Evolutionary conservation across 2,888 invertebrate genomes (phyloP).

Genomic region (Noctuana brunneofusca): DNA sequence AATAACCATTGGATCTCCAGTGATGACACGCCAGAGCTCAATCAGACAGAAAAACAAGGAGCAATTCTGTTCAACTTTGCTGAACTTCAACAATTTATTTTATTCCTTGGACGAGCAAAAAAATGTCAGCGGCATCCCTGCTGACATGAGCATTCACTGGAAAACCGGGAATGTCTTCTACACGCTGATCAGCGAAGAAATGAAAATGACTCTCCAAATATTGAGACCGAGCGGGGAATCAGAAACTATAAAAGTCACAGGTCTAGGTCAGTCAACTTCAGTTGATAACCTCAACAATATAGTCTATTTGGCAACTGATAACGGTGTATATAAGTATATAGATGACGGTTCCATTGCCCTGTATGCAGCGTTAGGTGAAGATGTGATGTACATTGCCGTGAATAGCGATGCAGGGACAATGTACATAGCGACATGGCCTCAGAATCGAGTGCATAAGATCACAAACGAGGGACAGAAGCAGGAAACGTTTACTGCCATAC

Average conservation of each 20-base stretch:
- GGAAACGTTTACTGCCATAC: conserved; percentile 62
- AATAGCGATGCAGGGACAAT: conserved; percentile 60
- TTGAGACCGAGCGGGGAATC: conserved; percentile 60
- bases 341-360: conserved; percentile 62
- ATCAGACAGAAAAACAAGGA: conserved; percentile 48
- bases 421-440: conserved; percentile 76
- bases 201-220: conserved; percentile 70
- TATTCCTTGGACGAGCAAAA: conserved; percentile 55
- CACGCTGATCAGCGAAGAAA: conserved; percentile 69
- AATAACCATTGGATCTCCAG: conserved; percentile 48
- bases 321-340: conserved; percentile 74
- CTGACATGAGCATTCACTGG: conserved; percentile 73
- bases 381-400: conserved; percentile 72
- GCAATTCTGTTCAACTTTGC: conserved; percentile 53
- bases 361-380: conserved; percentile 68
- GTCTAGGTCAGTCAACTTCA: conserved; percentile 70
- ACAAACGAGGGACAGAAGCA: conserved; percentile 63
- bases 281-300: conserved; percentile 77
- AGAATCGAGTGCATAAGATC: conserved; percentile 69
- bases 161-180: conserved; percentile 68
- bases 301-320: conserved; percentile 74
- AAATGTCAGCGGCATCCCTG: conserved; percentile 66
- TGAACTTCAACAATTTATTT: conserved; percentile 63
- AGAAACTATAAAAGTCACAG: conserved; percentile 65
- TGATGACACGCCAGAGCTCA: conserved; percentile 58